Conservation (phyloP, 2,888 invertebrate genomes). For the Lycocerus yunnanus region DNA sequence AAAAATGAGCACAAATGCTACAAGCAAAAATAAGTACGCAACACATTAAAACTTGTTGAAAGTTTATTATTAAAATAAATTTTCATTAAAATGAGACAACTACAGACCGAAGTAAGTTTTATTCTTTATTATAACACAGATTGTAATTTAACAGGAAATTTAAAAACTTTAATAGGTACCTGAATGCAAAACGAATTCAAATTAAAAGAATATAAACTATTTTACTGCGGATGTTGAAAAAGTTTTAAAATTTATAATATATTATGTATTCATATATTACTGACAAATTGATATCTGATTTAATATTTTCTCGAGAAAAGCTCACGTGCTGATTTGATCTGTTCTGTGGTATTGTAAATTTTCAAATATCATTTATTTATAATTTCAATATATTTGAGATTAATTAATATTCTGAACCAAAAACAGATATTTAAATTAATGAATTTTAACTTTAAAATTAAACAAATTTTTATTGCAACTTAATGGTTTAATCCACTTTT, state of each 20-base stretch:
- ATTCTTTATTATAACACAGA: not conserved
- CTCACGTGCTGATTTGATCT: not conserved
- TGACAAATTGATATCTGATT: not conserved
- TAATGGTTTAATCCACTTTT: not conserved
- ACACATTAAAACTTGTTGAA: not conserved
- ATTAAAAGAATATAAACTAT: not conserved
- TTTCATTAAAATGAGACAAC: not conserved
- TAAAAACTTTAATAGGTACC: not conserved
- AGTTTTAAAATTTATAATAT: not conserved
- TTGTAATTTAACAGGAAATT: not conserved
- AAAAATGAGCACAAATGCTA: not conserved
- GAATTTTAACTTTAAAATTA: not conserved
- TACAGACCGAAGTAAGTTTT: not conserved
- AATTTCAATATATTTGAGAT: too few species aligned
- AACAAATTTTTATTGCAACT: not conserved
- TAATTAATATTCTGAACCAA: not conserved
- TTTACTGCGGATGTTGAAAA: not conserved
- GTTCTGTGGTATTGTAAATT: not conserved
- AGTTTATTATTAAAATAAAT: not conserved
- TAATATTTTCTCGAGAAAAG: not conserved
- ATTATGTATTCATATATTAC: too few species aligned
- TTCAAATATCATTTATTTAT: too few species aligned
- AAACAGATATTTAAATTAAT: not conserved
- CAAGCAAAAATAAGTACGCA: not conserved
- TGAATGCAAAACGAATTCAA: not conserved